phyloP scores from a whole-genome alignment of 2,888 invertebrate species.

The Mayetiola destructor region DNA sequence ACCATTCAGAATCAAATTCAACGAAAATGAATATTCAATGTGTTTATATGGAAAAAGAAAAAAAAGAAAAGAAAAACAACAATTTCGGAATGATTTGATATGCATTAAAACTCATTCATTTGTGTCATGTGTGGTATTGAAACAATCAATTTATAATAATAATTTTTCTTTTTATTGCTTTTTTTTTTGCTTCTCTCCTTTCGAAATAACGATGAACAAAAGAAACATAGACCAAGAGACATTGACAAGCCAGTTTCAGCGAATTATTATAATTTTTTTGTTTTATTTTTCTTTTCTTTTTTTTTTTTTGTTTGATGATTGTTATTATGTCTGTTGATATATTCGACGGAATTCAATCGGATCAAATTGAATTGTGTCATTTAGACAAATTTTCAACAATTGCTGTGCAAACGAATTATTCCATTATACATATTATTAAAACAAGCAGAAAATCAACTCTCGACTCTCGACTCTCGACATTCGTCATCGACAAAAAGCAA shows the following conservation, averaged over 20 bases:
- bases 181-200: neutral
- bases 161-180: neutral
- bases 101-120: neutral
- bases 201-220: neutral
- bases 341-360: neutral
- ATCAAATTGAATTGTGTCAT: neutral
- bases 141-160: conserved; percentile 6
- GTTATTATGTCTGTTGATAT: neutral
- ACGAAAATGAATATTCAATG: too few species aligned
- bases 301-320: neutral
- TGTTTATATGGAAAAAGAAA: too few species aligned
- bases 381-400: too few species aligned
- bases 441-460: too few species aligned
- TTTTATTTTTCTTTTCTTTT: neutral
- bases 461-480: neutral
- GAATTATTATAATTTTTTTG: conserved; percentile 3
- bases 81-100: too few species aligned
- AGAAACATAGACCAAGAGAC: too few species aligned
- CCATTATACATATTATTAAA: too few species aligned
- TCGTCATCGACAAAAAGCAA: neutral
- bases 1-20: too few species aligned
- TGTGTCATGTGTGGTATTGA: too few species aligned
- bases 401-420: too few species aligned
- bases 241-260: too few species aligned
- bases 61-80: too few species aligned